Evolutionary conservation across 2,797 vertebrate genomes (phyloP).

Genomic region (Anguilla obscura): DNA sequence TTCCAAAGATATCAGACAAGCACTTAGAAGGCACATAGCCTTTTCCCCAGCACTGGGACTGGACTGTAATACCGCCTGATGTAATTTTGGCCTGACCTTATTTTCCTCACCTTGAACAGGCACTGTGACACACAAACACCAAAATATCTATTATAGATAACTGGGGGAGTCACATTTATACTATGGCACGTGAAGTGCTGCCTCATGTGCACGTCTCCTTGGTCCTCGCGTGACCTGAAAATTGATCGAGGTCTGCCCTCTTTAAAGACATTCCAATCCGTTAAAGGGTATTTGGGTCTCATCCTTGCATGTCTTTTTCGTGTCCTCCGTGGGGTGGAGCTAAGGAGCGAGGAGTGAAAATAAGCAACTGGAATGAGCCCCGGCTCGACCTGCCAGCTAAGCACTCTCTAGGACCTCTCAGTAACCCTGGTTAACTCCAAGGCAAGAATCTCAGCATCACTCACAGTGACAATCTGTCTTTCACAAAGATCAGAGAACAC

Average conservation of each 20-base stretch:
- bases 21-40: neutral
- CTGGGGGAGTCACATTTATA: neutral
- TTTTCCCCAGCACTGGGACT: neutral
- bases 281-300: neutral
- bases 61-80: neutral
- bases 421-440: neutral
- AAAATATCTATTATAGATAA: neutral
- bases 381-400: neutral
- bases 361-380: neutral
- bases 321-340: too few species aligned
- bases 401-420: neutral
- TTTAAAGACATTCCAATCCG: neutral
- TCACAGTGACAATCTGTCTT: neutral
- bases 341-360: neutral
- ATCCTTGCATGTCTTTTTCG: too few species aligned
- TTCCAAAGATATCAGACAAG: conserved; percentile 24
- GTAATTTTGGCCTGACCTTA: neutral
- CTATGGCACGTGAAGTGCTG: neutral
- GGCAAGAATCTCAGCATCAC: neutral
- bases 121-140: neutral
- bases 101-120: neutral
- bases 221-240: neutral
- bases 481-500: neutral
- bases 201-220: neutral
- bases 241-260: neutral